Base-by-base conservation (phyloP, 2,888 invertebrate species). In the Teleogryllus oceanicus region DNA sequence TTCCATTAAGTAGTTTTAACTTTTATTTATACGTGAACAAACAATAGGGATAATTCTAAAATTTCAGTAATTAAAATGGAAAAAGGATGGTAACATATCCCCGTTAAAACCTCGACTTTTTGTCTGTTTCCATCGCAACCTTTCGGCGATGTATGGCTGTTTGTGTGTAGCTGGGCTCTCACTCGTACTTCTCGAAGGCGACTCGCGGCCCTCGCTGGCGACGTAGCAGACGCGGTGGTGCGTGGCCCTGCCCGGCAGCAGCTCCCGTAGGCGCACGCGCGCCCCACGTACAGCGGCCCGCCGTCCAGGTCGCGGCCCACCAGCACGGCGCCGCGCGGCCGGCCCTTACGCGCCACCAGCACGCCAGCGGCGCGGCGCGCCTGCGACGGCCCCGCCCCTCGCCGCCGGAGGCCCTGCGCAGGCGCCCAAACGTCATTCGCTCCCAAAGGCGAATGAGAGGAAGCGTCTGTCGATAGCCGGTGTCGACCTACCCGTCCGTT, bases 361-460 rank as follows among this genome's bases (percentile, higher is more conserved):
- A 12, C 8, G n/a, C n/a, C 62, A 62, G 62, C 13, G 62, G 24
- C 24, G 24, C 2, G 21, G 21, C 21, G 21, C 24, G 24, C 2
- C 24, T 2, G 24, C 24, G 24, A 24, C 24, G 24, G 24, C 24
- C 24, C 24, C 24, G 24, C 24, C 24, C 2, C 37, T 0, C 37
- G 37, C 1, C 37, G 0, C 37, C 37, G 8, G 37, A 1, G 24
- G 24, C 24, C 2, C 24, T 24, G 24, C 37, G 37, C 37, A 8
- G 0, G 1, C 37, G 2, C 0, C 24, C 2, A 24, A n/a, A 24
- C 2, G 3, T 24, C 24, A 2, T 24, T 24, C 2, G 24, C 3
- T 24, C 24, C 24, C 21, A 21, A 21, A 21, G 21, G 1, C 21
- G 1, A 21, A 3, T 24, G 24, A 0, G 24, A 2, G 24, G 24